These are phyloP conservation scores for Meghimatium bilineatum DNA, from an alignment of 2,888 invertebrate genomes.

Conservation along the genomic window DNA sequence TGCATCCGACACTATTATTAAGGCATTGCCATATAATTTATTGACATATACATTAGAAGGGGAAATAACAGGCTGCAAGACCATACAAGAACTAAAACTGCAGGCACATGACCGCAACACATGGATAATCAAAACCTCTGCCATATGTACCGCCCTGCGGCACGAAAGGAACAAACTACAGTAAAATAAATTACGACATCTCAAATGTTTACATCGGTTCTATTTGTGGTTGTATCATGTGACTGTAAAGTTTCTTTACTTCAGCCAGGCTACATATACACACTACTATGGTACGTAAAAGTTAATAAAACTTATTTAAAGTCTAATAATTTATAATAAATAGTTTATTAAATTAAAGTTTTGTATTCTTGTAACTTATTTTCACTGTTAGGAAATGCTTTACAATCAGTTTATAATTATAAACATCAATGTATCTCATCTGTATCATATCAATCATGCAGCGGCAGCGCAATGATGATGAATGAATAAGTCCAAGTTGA, in stretches of 20 bases:
- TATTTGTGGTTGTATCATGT: constrained; percentile 30
- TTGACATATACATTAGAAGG: too few species aligned
- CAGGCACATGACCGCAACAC: too few species aligned
- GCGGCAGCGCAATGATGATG: too few species aligned
- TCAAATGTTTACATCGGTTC: constrained; percentile 12
- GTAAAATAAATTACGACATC: constrained; percentile 8
- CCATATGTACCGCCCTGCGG: too few species aligned
- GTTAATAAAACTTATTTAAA: not conserved
- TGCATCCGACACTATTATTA: too few species aligned
- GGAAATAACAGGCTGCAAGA: too few species aligned
- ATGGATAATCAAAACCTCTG: too few species aligned
- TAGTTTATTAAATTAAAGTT: not conserved
- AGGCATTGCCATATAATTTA: too few species aligned
- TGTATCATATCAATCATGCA: too few species aligned
- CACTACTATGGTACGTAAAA: constrained; percentile 6
- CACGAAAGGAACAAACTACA: too few species aligned
- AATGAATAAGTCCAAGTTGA: too few species aligned
- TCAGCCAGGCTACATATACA: not conserved
- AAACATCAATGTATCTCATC: not conserved
- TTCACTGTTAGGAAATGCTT: not conserved
- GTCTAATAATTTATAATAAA: not conserved
- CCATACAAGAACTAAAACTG: too few species aligned
- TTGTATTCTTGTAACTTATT: not conserved
- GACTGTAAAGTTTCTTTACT: constrained; percentile 29
- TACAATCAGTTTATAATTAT: not conserved